Evolutionary conservation across 2,797 vertebrate genomes (phyloP).

Genomic region (Trachops cirrhosus): DNA sequence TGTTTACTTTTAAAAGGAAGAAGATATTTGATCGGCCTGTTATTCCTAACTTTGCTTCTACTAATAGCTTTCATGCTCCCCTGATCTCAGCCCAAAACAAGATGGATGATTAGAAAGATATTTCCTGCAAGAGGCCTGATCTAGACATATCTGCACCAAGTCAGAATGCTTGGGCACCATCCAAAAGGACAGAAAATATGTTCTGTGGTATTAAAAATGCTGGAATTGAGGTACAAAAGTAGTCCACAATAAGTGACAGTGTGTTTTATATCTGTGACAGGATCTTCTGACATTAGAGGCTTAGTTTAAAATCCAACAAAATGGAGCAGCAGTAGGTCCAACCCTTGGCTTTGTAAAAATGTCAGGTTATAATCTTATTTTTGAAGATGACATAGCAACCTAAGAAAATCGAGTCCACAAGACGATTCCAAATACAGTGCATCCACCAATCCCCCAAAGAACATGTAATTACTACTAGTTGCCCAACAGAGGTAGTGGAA

Average conservation of each 20-base stretch:
- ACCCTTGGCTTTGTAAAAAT: slow-evolving; percentile 35
- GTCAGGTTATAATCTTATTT: slow-evolving; percentile 36
- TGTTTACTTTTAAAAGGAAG: slow-evolving; percentile 1
- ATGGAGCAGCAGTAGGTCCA: not conserved
- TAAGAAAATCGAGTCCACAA: slow-evolving; percentile 25
- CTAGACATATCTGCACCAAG: not conserved
- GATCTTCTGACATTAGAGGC: slow-evolving; percentile 18
- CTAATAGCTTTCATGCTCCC: not conserved
- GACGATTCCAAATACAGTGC: not conserved
- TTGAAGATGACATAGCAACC: slow-evolving; percentile 20
- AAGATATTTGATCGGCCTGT: not conserved
- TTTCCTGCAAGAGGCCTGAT: slow-evolving; percentile 8
- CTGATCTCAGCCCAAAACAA: slow-evolving; percentile 13
- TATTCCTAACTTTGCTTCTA: slow-evolving; percentile 26
- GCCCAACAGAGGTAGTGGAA: not conserved
- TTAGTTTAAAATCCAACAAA: slow-evolving; percentile 26
- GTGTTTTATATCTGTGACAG: slow-evolving; percentile 32
- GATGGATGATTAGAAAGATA: slow-evolving; percentile 27
- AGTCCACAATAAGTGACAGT: not conserved
- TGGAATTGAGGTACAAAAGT: slow-evolving; percentile 9
- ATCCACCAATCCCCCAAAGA: not conserved
- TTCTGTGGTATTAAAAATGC: slow-evolving; percentile 41
- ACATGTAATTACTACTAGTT: not conserved
- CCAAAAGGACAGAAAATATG: not conserved
- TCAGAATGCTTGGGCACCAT: not conserved